Evolutionary conservation across 2,797 vertebrate species (phyloP).

Genomic region (Psittacula derbiana): DNA sequence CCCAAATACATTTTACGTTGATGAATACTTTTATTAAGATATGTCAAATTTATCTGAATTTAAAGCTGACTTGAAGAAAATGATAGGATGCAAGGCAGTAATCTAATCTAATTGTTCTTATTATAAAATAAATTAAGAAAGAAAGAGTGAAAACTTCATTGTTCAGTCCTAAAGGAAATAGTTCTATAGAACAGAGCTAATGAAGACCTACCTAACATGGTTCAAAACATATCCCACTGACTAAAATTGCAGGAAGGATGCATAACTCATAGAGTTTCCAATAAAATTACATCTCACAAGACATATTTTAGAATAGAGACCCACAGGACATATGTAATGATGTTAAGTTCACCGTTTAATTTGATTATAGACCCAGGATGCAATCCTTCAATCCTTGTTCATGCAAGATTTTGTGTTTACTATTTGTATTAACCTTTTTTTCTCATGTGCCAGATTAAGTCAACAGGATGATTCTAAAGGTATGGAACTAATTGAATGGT

Average conservation of each 20-base stretch:
- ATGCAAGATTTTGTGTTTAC: not conserved
- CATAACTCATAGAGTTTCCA: not conserved
- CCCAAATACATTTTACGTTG: not conserved
- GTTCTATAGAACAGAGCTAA: not conserved
- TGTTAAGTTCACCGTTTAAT: not conserved
- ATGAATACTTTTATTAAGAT: constrained; percentile 54
- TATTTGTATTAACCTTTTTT: not conserved
- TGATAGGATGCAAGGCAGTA: constrained; percentile 30
- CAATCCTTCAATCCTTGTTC: not conserved
- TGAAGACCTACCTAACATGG: not conserved
- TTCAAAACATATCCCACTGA: not conserved
- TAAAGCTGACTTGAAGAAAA: constrained; percentile 41
- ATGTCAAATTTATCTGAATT: constrained; percentile 56
- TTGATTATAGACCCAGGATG: not conserved
- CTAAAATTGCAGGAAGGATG: not conserved
- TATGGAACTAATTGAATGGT: not conserved
- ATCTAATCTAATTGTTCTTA: constrained; percentile 43
- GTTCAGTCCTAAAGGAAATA: not conserved
- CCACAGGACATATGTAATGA: not conserved
- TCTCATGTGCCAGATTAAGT: not conserved
- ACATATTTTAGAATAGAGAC: constrained; percentile 13
- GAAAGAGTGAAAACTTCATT: not conserved
- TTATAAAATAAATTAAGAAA: constrained; percentile 22
- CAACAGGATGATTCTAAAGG: not conserved
- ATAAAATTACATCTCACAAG: not conserved